Base-by-base conservation (phyloP, 2,888 invertebrate genomes). In the Lycophotia porphyrea region DNA sequence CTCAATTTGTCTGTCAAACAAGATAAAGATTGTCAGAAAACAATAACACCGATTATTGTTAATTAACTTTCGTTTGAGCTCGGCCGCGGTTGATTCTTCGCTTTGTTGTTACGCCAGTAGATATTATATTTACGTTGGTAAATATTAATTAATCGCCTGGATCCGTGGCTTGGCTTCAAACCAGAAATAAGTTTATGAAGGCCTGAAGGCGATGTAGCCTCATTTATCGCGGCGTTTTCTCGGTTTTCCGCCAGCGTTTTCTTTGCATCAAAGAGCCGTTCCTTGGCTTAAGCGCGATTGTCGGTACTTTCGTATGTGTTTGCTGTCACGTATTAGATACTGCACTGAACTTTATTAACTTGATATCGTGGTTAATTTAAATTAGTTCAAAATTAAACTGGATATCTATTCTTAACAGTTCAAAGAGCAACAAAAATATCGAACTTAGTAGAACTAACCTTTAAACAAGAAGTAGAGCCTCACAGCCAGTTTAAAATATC, bases 41-140 rank as follows among this genome's bases (percentile, higher is more conserved):
- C 87, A 88, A 84, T 87, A 88, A 86, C 84, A 82, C 64, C 76
- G 70, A 82, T 85, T 87, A 84, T 78, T 78, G 83, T 86, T 87
- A 84, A 88, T 89, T 84, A 84, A 82, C 80, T 86, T 88, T 83
- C 83, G 81, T 82, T 85, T 80, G 79, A 76, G 78, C 76, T 80
- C 49, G 52, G 49, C 68, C 71, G 71, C 65, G 72, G 78, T 69
- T 71, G 47, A 74, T 74, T 70, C 47, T 74, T 47, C 55, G 66
- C 73, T 80, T 84, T 81, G 84, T 80, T 86, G 74, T 78, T 71
- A 66, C 64, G 70, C 39, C 27, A 69, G 68, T 21, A 67, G 68
- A 77, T 80, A 76, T 80, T 76, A 66, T 60, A 84, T 64, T 82
- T 64, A 72, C 24, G 64, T 64, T 49, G 71, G 42, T 74, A 76